Base-by-base conservation (phyloP, 1,140 invertebrate genomes). In the Trichoplusia ni region DNA sequence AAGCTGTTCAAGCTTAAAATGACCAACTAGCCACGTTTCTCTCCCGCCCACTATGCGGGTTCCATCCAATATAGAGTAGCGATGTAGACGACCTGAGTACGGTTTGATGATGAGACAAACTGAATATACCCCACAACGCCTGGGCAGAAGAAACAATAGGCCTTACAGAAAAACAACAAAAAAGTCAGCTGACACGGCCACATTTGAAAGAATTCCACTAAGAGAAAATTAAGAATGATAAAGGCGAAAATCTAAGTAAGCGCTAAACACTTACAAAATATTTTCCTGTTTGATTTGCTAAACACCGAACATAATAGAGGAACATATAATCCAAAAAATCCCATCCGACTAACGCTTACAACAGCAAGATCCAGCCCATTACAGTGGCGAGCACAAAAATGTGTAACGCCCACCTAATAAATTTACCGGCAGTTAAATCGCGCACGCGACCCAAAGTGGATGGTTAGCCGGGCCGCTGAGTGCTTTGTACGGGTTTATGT, bases 341-440 rank as follows among this genome's bases (percentile, higher is more conserved):
- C 38, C 25, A 42, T 58, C 44, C 38, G 27, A 9, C 11, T 58
- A 58, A 37, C 54, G 31, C 44, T 14, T 58, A 58, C 31, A 44
- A 58, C 23, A 58, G 37, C 37, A 31, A 58, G 23, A 37, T 13
- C 38, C 54, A 16, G 8, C 51, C 54, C 54, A 58, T 58, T 58
- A 58, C 38, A 58, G 25, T 58, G 54, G 54, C 54, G 13, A 21
- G 54, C 54, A 58, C 54, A 58, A 58, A 58, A 58, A 58, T 58
- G 51, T 54, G 38, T 42, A 42, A 58, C 54, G 54, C 54, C 54
- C 54, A 58, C 27, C 16, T 58, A 58, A 58, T 58, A 58, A 58
- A 58, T 58, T 58, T 58, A 58, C 54, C 54, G 38, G 38, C 27
- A 58, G 54, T 58, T 58, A 58, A 27, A 37, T 44, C 37, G 21